Evolutionary conservation across 2,797 vertebrate species (phyloP).

Genomic region (Myotis pilosus): DNA sequence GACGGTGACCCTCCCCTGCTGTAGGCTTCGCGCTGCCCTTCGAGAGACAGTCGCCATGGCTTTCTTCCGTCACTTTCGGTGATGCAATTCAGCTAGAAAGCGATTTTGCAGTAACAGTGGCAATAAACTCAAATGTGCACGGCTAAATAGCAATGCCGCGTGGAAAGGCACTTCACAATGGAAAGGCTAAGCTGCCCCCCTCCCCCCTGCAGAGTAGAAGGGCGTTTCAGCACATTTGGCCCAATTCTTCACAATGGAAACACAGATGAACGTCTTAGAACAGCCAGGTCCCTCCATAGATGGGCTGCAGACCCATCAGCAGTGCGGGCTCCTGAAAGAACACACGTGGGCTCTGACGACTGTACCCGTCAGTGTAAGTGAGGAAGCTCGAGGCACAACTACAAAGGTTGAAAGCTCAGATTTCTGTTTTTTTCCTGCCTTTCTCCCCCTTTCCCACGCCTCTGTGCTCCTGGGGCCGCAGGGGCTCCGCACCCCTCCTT

Average conservation of each 20-base stretch:
- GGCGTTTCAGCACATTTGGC: background rate
- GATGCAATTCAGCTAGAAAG: constrained; percentile 8
- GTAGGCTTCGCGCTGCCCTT: background rate
- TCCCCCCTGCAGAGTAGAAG: background rate
- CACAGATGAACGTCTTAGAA: background rate
- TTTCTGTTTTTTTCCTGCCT: background rate
- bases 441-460: background rate
- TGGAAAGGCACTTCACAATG: background rate
- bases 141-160: background rate
- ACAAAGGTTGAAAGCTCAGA: background rate
- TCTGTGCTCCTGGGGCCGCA: background rate
- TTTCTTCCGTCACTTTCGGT: background rate
- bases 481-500: background rate
- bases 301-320: background rate
- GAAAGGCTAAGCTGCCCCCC: background rate
- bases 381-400: background rate
- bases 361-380: background rate
- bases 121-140: constrained; percentile 1
- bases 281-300: background rate
- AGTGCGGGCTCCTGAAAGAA: background rate
- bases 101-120: constrained; percentile 2
- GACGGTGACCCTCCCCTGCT: background rate
- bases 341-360: rapidly evolving
- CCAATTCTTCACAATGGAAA: constrained; percentile 18
- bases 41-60: background rate